Evolutionary conservation across 1,140 invertebrate species (phyloP), one percentile per base, ranked within the genome.

Genomic region (Cydia pomonella): DNA sequence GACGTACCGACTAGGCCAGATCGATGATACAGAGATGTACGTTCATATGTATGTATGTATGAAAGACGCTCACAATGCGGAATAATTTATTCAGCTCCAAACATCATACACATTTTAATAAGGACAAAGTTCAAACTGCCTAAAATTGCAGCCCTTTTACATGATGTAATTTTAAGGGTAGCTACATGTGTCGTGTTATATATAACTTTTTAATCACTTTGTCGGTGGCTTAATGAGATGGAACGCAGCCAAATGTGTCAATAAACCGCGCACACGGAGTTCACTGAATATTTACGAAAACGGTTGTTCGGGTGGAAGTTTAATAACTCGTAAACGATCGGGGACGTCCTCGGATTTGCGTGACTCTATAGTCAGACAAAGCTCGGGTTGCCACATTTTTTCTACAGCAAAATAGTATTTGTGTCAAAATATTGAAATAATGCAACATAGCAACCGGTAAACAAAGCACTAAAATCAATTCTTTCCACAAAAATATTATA

Each of bases 211-310:
- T 69, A 7, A 69, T 69, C 23, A 33, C 29, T 59, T 59, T 10
- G 18, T 59, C n/a, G 47, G 38, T 50, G 29, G 21, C 27, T 71
- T 81, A 83, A 83, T 79, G 78, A 80, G 75, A 38, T 83, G 82
- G 77, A 74, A 74, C 62, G 72, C 72, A 79, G 79, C 80, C 78
- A 79, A 78, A 83, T 66, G 75, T 59, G 27, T 75, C 41, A 69
- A 23, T 33, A 69, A 69, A 69, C 29, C 23, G 12, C 21, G 21
- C 16, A 38, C 29, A 38, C n/a, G n/a, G 12, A 33, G 27, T 69
- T 69, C 16, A 33, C 27, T 29, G 64, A 33, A 69, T 69, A 69
- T 69, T 69, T 10, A 21, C 53, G 53, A 21, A n/a, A 59, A 59
- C n/a, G 0, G 47, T n/a, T 50, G n/a, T n/a, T 50, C n/a, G 16